phyloP scores from a whole-genome alignment of 2,888 invertebrate species.

The Ichneumon xanthorius region DNA sequence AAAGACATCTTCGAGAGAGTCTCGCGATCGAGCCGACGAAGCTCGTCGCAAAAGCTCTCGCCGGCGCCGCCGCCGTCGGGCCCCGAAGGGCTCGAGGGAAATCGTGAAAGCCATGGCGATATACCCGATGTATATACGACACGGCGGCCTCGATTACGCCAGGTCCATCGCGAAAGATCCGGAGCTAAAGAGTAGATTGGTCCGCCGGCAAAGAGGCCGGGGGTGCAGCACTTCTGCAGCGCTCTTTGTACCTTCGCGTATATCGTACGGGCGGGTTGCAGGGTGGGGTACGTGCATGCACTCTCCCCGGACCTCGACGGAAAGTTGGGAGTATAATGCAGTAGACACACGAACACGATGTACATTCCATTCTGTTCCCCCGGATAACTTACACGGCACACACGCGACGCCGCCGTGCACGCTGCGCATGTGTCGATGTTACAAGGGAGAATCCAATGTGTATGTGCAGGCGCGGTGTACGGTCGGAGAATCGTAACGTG shows the following conservation, averaged over 20 bases:
- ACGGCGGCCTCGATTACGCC: conserved; percentile 50
- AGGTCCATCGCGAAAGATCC: conserved; percentile 25
- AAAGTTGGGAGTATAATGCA: conserved; percentile 20
- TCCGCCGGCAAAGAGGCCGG: conserved; percentile 5
- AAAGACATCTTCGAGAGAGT: conserved; percentile 33
- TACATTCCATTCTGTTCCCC: conserved; percentile 25
- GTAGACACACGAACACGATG: conserved; percentile 36
- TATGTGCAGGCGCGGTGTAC: neutral
- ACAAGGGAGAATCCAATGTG: conserved; percentile 4
- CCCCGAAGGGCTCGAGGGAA: conserved; percentile 49
- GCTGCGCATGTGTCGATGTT: conserved; percentile 10
- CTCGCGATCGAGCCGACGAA: conserved; percentile 11
- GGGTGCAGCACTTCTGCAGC: conserved; percentile 30
- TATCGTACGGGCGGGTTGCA: conserved; percentile 13
- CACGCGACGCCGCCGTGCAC: neutral
- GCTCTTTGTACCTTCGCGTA: conserved; percentile 31
- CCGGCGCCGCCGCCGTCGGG: neutral
- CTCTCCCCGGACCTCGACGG: neutral
- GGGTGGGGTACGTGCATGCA: conserved; percentile 14
- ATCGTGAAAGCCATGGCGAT: conserved; percentile 33
- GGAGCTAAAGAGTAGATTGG: conserved; percentile 19
- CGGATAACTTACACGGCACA: conserved; percentile 40
- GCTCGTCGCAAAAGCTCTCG: conserved; percentile 30
- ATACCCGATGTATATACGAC: conserved; percentile 25
- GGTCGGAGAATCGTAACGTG: neutral